phyloP scores from a whole-genome alignment of 2,113 vertebrate genomes.

The Eurystomus gularis region DNA sequence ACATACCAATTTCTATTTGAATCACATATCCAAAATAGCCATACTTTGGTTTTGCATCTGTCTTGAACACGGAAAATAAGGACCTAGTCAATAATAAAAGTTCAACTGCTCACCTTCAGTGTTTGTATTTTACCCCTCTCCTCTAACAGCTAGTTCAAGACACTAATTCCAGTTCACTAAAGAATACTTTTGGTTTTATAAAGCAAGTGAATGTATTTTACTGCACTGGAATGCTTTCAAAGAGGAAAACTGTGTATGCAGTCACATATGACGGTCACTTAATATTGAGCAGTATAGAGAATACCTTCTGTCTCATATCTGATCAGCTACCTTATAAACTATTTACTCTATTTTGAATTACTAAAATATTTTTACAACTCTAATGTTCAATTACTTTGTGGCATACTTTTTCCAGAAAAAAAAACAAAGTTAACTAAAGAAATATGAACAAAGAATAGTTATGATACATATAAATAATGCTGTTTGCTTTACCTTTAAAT shows the following conservation, averaged over 20 bases:
- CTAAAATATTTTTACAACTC: neutral
- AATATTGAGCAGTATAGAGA: neutral
- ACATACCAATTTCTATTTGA: neutral
- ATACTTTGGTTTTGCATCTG: neutral
- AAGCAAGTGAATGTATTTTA: neutral
- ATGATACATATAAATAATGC: neutral
- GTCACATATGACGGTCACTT: rapidly evolving
- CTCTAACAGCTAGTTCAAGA: neutral
- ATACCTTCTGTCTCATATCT: neutral
- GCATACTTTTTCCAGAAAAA: neutral
- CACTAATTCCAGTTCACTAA: neutral
- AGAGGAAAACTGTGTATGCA: neutral
- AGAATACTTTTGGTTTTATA: neutral
- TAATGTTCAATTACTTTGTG: neutral
- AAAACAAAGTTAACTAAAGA: neutral
- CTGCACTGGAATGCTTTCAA: neutral
- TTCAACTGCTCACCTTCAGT: neutral
- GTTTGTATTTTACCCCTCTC: neutral
- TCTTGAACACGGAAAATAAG: neutral
- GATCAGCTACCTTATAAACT: neutral
- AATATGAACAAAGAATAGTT: neutral
- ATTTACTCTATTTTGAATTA: neutral
- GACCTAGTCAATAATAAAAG: neutral
- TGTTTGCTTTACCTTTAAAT: neutral
- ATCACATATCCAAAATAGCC: neutral